A percentile compares a stretch with the other conserved stretches of the same genome.
Conservation (phyloP, 64 coral and sea anemone species). For the Trachythela sp. region DNA sequence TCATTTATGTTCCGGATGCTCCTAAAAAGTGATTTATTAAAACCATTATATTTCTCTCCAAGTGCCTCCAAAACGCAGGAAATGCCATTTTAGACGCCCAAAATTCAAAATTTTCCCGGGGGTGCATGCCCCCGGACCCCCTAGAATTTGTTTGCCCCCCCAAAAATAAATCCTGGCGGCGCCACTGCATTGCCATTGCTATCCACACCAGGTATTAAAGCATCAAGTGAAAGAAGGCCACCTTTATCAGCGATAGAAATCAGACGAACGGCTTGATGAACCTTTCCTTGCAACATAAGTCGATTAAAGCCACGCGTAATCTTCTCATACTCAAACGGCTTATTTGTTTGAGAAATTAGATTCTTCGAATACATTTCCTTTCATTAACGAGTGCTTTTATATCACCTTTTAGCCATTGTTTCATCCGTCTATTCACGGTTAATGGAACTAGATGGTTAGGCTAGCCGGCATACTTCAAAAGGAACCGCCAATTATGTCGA, state of each 20-base stretch:
- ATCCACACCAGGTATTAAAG: not conserved
- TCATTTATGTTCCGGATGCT: too few relatives aligned
- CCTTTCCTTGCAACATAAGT: not conserved
- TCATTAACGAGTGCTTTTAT: not conserved
- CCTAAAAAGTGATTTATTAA: too few relatives aligned
- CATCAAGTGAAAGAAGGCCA: not conserved
- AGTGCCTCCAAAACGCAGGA: too few relatives aligned
- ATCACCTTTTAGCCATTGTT: not conserved
- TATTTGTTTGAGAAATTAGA: not conserved
- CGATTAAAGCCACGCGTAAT: conserved; percentile 10
- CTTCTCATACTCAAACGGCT: not conserved
- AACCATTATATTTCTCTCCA: too few relatives aligned
- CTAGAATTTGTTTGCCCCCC: too few relatives aligned
- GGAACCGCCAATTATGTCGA: too few relatives aligned
- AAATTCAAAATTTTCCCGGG: too few relatives aligned
- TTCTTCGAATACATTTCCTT: not conserved
- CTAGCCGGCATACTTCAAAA: too few relatives aligned
- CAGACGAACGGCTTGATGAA: not conserved
- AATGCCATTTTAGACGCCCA: too few relatives aligned
- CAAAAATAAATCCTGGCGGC: too few relatives aligned
- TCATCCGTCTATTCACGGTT: not conserved
- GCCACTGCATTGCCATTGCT: not conserved
- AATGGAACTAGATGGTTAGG: too few relatives aligned
- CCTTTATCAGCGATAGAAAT: not conserved
- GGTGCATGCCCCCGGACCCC: too few relatives aligned